phyloP scores from a whole-genome alignment of 2,113 vertebrate genomes.

The Anguilla japonica region DNA sequence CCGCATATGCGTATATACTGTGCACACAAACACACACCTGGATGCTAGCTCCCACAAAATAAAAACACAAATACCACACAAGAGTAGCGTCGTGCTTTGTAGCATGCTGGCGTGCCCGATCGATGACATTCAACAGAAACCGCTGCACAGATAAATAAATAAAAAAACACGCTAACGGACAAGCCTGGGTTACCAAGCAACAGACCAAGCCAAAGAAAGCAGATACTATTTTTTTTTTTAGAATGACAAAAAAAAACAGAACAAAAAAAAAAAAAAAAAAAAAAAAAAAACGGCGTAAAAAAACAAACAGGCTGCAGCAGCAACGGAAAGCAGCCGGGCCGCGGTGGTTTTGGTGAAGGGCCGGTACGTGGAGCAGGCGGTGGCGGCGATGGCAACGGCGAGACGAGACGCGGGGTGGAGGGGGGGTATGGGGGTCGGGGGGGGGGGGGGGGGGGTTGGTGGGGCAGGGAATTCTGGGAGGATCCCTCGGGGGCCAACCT shows the following conservation, averaged over 20 bases:
- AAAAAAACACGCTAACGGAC: slow-evolving; percentile 2
- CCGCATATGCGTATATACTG: too few relatives aligned
- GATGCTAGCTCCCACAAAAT: slow-evolving; percentile 11
- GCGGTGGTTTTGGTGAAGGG: neutral
- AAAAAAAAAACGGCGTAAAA: neutral
- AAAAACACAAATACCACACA: neutral
- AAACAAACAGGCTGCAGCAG: neutral
- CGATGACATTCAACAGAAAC: slow-evolving; percentile 9
- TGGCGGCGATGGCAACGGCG: neutral
- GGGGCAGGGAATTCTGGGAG: slow-evolving; percentile 25
- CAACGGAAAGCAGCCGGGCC: slow-evolving; percentile 24
- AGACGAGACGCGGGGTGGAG: neutral
- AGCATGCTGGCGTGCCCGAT: slow-evolving; percentile 19
- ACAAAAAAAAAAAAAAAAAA: neutral
- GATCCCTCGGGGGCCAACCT: slow-evolving; percentile 48
- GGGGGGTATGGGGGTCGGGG: too few relatives aligned
- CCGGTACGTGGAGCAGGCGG: slow-evolving; percentile 34
- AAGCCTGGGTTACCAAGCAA: neutral
- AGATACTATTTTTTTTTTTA: neutral
- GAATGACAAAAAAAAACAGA: neutral
- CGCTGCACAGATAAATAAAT: neutral
- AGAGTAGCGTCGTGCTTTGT: neutral
- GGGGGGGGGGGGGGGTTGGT: neutral
- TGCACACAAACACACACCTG: neutral
- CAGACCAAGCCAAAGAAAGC: neutral